Conservation (phyloP, 2,888 invertebrate genomes). For the Phaedon cochleariae region DNA sequence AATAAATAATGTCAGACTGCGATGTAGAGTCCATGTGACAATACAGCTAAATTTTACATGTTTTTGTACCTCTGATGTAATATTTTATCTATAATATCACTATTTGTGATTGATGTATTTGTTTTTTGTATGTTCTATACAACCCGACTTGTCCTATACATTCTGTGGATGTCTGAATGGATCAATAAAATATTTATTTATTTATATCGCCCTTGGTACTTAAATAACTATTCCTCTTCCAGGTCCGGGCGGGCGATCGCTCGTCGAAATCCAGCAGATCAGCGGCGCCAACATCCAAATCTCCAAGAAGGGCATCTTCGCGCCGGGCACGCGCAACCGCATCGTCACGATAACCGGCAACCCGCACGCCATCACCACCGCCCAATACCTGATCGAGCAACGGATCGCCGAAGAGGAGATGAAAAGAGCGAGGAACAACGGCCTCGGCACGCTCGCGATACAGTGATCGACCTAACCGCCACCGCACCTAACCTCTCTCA, state of each 20-base stretch:
- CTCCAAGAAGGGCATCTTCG: conserved; percentile 97
- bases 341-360: conserved; percentile 95
- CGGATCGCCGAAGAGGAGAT: conserved; percentile 95
- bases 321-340: conserved; percentile 96
- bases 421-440: conserved; percentile 91
- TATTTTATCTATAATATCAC: too few relatives aligned
- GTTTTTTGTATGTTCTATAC: too few relatives aligned
- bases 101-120: too few relatives aligned
- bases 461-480: conserved; percentile 64
- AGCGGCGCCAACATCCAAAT: conserved; percentile 98
- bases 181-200: too few relatives aligned
- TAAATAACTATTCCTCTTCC: conserved; percentile 27
- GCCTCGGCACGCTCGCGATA: conserved; percentile 67
- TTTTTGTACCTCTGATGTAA: too few relatives aligned
- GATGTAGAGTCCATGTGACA: too few relatives aligned
- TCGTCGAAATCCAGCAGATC: conserved; percentile 96
- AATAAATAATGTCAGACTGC: too few relatives aligned
- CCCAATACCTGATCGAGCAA: conserved; percentile 95
- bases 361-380: conserved; percentile 87
- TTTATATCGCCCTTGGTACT: too few relatives aligned
- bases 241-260: conserved; percentile 94
- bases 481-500: too few relatives aligned
- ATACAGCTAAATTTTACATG: too few relatives aligned
- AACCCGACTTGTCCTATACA: too few relatives aligned
- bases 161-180: too few relatives aligned